Conservation (phyloP, 2,888 invertebrate species). For the Theretra japonica region DNA sequence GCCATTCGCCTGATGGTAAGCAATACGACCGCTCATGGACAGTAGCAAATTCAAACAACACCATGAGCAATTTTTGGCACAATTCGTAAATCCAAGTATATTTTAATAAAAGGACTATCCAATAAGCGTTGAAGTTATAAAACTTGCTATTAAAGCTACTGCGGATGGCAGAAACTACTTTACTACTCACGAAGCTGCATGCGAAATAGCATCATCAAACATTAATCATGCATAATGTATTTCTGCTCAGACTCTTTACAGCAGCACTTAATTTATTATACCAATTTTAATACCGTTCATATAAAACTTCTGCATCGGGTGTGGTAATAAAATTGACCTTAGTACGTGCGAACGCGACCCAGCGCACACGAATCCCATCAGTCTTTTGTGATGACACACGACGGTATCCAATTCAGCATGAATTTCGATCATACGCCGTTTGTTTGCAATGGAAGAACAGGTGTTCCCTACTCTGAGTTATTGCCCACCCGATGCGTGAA, state of each 20-base stretch:
- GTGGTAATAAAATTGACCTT: constrained; percentile 13
- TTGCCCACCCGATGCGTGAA: constrained; percentile 57
- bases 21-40: too few species aligned
- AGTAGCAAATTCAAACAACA: too few species aligned
- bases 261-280: neutral
- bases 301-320: neutral
- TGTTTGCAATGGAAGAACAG: constrained; percentile 61
- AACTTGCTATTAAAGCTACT: neutral
- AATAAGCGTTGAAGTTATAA: neutral
- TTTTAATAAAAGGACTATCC: neutral
- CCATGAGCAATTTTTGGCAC: too few species aligned
- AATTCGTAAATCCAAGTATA: neutral
- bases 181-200: neutral
- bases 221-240: neutral
- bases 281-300: neutral
- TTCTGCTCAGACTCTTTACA: constrained; percentile 3
- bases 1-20: too few species aligned
- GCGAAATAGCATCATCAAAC: neutral
- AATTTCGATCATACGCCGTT: constrained; percentile 43
- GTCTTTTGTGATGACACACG: constrained; percentile 28
- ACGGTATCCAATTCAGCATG: constrained; percentile 32
- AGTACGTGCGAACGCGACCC: neutral
- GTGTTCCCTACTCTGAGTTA: constrained; percentile 60
- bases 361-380: constrained; percentile 28
- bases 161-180: neutral